These are phyloP conservation scores for Otus sunia DNA, from an alignment of 2,113 vertebrate genomes.

Conservation along the genomic window DNA sequence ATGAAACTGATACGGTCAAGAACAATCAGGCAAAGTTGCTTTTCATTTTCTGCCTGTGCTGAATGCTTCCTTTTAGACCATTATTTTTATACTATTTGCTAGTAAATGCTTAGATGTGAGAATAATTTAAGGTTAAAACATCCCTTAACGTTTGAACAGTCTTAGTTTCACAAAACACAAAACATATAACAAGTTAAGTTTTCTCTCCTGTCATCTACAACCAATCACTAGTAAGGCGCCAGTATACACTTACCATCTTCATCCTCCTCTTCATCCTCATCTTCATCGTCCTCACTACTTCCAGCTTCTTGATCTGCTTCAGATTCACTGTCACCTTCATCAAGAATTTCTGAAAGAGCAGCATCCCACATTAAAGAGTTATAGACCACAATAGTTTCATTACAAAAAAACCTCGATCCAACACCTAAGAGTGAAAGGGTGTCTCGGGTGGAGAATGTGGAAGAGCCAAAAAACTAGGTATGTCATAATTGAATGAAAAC, in stretches of 20 bases:
- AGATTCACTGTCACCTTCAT: slow-evolving; percentile 93
- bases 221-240: neutral
- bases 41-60: neutral
- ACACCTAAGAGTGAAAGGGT: neutral
- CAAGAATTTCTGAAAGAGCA: slow-evolving; percentile 88
- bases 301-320: slow-evolving; percentile 83
- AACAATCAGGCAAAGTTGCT: neutral
- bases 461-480: neutral
- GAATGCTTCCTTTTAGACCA: neutral
- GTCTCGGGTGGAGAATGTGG: neutral
- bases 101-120: neutral
- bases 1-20: neutral
- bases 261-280: slow-evolving; percentile 80
- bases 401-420: neutral
- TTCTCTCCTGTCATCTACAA: neutral
- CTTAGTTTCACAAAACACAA: neutral
- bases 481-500: neutral
- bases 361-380: neutral
- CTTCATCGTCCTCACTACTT: slow-evolving; percentile 87
- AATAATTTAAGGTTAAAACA: neutral
- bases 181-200: neutral
- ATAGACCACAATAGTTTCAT: neutral
- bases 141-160: neutral
- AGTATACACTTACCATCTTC: slow-evolving; percentile 72
- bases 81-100: neutral